Percentiles rank a stretch among this genome's conserved stretches.
These are phyloP conservation scores for Nomada fucata DNA, from an alignment of 2,888 invertebrate species.

Conservation along the genomic window DNA sequence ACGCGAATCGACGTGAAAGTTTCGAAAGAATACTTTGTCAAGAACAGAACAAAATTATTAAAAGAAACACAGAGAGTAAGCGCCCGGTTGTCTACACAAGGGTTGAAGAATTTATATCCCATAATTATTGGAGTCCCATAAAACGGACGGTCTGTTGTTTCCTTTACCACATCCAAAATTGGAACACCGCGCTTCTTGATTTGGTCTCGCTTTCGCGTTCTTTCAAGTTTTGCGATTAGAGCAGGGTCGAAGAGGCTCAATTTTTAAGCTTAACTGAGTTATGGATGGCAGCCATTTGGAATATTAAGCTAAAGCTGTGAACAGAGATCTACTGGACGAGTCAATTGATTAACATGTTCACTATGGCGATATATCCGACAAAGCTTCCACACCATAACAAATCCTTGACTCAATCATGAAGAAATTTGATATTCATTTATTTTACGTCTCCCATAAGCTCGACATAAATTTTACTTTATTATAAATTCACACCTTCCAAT, in stretches of 20 bases:
- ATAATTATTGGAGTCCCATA: background rate
- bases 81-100: too few relatives aligned
- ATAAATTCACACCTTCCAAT: too few relatives aligned
- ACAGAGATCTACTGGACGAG: constrained; percentile 9
- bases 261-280: constrained; percentile 13
- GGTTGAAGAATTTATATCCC: too few relatives aligned
- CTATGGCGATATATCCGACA: background rate
- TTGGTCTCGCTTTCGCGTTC: background rate
- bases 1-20: too few relatives aligned
- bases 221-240: background rate
- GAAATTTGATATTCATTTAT: background rate
- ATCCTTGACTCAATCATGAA: background rate
- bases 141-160: background rate
- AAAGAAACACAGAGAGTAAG: too few relatives aligned
- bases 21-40: too few relatives aligned
- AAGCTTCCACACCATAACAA: background rate
- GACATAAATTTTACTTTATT: too few relatives aligned
- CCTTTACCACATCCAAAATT: background rate
- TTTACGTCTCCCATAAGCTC: background rate
- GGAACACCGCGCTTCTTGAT: background rate
- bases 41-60: too few relatives aligned
- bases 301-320: background rate
- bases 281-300: constrained; percentile 17
- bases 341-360: constrained; percentile 4
- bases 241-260: background rate